Conservation (phyloP, 2,113 vertebrate species). For the Oxyruncus cristatus region DNA sequence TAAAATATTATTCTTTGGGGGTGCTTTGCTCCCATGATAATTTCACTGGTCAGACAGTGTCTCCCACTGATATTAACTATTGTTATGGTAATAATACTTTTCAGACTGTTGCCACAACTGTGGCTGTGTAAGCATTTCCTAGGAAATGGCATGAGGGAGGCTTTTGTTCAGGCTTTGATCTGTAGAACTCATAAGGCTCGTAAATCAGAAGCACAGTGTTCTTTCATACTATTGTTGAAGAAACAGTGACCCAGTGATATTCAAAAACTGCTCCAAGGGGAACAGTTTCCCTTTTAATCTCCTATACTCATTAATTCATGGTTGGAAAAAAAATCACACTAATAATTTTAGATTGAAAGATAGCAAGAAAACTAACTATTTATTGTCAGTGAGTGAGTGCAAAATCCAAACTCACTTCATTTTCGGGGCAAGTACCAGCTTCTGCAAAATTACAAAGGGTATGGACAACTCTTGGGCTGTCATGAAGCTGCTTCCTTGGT, state of each 20-base stretch:
- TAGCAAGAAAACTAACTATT: background rate
- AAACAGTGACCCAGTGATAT: background rate
- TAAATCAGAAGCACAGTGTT: background rate
- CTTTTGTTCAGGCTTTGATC: background rate
- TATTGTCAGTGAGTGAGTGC: background rate
- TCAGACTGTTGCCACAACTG: conserved; percentile 21
- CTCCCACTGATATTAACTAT: conserved; percentile 54
- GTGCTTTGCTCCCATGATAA: conserved; percentile 34
- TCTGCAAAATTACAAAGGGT: background rate
- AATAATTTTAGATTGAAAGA: background rate
- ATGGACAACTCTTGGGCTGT: background rate
- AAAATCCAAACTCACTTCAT: background rate
- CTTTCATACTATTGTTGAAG: background rate
- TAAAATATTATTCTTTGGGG: conserved; percentile 26
- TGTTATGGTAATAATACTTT: conserved; percentile 12
- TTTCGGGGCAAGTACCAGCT: background rate
- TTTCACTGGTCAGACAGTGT: conserved; percentile 31
- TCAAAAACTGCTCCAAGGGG: background rate
- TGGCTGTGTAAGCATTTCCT: conserved; percentile 41
- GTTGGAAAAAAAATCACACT: background rate
- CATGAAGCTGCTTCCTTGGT: background rate
- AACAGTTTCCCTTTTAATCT: background rate
- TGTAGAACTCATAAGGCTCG: background rate
- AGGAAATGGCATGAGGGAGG: conserved; percentile 8
- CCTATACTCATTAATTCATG: background rate